phyloP scores from a whole-genome alignment of 1,140 invertebrate species.

The Formica exsecta region DNA sequence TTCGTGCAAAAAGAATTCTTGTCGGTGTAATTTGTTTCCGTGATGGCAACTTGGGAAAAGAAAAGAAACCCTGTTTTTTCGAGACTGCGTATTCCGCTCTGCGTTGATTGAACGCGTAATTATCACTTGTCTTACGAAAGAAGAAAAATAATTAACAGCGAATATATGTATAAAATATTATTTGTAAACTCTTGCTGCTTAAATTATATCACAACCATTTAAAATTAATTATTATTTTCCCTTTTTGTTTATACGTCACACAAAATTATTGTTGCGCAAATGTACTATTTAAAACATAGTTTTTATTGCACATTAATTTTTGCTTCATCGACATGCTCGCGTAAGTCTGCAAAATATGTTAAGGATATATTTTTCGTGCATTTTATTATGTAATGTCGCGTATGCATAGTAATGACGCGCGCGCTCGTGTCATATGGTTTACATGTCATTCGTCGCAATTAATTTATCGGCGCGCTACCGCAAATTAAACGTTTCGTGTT shows the following conservation, averaged over 20 bases:
- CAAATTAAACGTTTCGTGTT: constrained; percentile 70
- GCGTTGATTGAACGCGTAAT: background rate
- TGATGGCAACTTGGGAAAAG: constrained; percentile 50
- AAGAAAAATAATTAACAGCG: constrained; percentile 18
- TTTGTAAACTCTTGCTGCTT: background rate
- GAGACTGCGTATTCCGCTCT: background rate
- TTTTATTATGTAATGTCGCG: constrained; percentile 10
- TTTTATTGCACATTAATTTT: constrained; percentile 10
- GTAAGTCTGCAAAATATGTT: background rate
- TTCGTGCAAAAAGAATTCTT: constrained; percentile 63
- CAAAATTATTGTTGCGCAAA: constrained; percentile 2
- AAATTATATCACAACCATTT: background rate
- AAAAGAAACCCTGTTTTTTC: constrained; percentile 33
- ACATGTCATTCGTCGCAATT: constrained; percentile 63
- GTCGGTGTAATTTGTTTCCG: constrained; percentile 78
- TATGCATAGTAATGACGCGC: constrained; percentile 18
- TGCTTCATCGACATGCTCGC: background rate
- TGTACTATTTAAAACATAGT: background rate
- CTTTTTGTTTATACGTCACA: background rate
- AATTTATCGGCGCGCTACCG: constrained; percentile 63
- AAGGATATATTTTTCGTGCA: background rate
- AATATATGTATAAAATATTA: background rate
- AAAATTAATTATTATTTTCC: constrained; percentile 43
- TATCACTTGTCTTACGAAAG: constrained; percentile 17
- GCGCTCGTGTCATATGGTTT: constrained; percentile 41